Percentiles rank a stretch among this genome's conserved stretches.
These are phyloP conservation scores for Philereme transversata DNA, from an alignment of 2,888 invertebrate species.

Conservation along the genomic window DNA sequence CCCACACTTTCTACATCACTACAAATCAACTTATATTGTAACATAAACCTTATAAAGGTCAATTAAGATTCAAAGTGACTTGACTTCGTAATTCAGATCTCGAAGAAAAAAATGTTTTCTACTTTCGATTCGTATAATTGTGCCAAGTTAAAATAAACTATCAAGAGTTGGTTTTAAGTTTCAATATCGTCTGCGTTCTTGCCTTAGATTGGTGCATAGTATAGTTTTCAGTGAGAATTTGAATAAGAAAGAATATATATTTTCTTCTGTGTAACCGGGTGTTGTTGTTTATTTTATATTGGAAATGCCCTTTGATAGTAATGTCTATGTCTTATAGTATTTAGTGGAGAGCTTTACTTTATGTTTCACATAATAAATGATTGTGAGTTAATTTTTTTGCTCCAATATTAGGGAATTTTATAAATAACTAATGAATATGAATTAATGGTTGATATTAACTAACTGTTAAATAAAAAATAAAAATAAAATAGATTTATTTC, in stretches of 20 bases:
- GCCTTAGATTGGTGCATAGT: background rate
- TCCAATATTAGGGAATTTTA: no score
- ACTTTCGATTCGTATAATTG: background rate
- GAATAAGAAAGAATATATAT: background rate
- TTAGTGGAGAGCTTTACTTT: constrained; percentile 19
- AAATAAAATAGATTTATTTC: no score
- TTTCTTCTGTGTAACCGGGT: constrained; percentile 41
- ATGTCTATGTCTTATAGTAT: constrained; percentile 39
- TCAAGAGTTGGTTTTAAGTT: background rate
- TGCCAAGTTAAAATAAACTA: background rate
- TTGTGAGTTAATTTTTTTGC: no score
- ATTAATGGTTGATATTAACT: no score
- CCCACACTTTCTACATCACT: constrained; percentile 20
- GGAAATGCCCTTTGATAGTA: constrained; percentile 39
- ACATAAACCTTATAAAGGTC: background rate
- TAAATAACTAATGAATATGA: no score
- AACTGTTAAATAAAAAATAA: no score
- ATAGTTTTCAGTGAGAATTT: background rate
- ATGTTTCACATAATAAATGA: background rate
- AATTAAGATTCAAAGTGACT: background rate
- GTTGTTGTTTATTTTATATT: constrained; percentile 48
- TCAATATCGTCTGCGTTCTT: background rate
- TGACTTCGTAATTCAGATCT: background rate
- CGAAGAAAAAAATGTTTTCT: background rate
- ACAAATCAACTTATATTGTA: background rate